phyloP scores from a whole-genome alignment of 2,113 vertebrate genomes.

The Lepidothrix coronata region DNA sequence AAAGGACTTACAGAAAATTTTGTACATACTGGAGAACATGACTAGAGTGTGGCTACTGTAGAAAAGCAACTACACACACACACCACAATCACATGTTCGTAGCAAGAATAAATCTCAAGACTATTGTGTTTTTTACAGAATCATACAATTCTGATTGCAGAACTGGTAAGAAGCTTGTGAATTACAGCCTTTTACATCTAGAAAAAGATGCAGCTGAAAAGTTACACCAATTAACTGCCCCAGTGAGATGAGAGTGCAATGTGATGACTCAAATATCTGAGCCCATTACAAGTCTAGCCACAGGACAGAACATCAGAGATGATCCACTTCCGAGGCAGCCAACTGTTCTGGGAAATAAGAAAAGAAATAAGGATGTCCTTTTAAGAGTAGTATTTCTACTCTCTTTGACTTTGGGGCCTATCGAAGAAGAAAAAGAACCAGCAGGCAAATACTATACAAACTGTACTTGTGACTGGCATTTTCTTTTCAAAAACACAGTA shows the following conservation, averaged over 20 bases:
- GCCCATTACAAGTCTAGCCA: background rate
- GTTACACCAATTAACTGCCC: background rate
- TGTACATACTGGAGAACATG: fast-evolving
- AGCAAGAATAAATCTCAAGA: background rate
- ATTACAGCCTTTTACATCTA: background rate
- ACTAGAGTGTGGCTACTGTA: background rate
- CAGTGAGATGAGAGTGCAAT: background rate
- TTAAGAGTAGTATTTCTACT: background rate
- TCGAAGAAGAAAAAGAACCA: background rate
- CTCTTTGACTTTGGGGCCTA: background rate
- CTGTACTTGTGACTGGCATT: background rate
- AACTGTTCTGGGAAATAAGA: background rate
- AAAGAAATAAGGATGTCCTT: background rate
- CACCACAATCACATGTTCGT: background rate
- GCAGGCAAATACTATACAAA: background rate
- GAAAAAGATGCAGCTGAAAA: background rate
- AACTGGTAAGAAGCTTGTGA: background rate
- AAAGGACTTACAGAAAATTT: background rate
- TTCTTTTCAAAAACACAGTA: background rate
- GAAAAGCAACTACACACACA: background rate
- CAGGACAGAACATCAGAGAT: background rate
- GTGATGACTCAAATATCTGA: background rate
- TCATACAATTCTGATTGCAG: background rate
- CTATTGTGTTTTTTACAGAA: background rate
- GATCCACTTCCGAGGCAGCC: background rate